Evolutionary conservation across 37 sponge, comb jelly and placozoan species (phyloP).

Genomic region (Aplysina aerophoba): DNA sequence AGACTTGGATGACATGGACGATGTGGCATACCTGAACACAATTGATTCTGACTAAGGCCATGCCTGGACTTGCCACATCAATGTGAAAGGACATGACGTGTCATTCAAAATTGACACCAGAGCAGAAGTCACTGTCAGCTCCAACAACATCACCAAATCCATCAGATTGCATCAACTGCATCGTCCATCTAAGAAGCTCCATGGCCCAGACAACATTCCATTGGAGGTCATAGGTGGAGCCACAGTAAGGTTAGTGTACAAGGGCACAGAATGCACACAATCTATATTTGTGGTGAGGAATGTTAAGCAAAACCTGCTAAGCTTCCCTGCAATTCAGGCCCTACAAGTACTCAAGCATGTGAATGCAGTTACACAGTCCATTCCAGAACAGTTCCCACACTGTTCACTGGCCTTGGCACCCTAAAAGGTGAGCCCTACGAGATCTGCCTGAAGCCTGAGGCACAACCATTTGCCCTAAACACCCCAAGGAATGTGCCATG

Average conservation of each 20-base stretch:
- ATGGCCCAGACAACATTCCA: not conserved
- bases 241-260: not conserved
- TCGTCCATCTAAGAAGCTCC: conserved; percentile 19
- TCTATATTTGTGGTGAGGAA: not conserved
- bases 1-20: conserved; percentile 1
- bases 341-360: conserved; percentile 15
- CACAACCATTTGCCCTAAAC: conserved; percentile 30
- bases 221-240: not conserved
- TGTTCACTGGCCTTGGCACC: conserved; percentile 37
- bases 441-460: conserved; percentile 25
- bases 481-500: conserved; percentile 36
- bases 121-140: conserved; percentile 48
- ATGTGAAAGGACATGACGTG: not conserved
- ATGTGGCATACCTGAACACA: conserved; percentile 17
- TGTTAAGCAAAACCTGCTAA: conserved; percentile 2
- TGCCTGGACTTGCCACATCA: conserved; percentile 24
- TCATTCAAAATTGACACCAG: conserved; percentile 45
- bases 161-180: not conserved
- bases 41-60: not conserved
- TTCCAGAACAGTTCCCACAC: too few species aligned
- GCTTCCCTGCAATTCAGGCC: conserved; percentile 6
- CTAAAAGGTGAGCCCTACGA: conserved; percentile 15
- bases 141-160: not conserved
- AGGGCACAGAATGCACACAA: not conserved
- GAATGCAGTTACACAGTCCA: too few species aligned